phyloP scores from a whole-genome alignment of 1,140 invertebrate genomes.

The Tetramorium alpestre region DNA sequence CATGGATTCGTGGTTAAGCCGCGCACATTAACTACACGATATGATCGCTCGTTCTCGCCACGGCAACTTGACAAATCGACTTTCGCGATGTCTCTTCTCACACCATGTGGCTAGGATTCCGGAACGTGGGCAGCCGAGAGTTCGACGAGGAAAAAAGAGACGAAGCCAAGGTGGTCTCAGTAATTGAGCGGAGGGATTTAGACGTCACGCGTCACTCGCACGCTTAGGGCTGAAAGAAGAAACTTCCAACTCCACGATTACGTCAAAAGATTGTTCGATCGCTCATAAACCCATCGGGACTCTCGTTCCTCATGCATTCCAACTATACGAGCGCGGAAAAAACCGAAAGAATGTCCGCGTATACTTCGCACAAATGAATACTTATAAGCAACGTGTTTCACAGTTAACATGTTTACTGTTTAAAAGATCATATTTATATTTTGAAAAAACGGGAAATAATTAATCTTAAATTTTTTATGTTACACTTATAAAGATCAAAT shows the following conservation, averaged over 20 bases:
- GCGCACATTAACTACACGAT: slow-evolving; percentile 7
- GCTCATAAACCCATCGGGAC: slow-evolving; percentile 43
- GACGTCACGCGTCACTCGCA: slow-evolving; percentile 72
- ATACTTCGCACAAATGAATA: neutral
- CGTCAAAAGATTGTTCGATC: slow-evolving; percentile 65
- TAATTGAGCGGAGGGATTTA: slow-evolving; percentile 74
- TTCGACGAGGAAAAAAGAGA: slow-evolving; percentile 6
- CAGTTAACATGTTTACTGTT: neutral
- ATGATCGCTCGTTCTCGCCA: neutral
- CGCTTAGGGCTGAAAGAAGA: slow-evolving; percentile 38
- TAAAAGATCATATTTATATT: neutral
- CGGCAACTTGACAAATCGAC: slow-evolving; percentile 65
- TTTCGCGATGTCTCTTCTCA: slow-evolving; percentile 44
- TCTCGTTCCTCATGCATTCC: slow-evolving; percentile 35
- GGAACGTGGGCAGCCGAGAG: neutral
- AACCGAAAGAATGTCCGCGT: neutral
- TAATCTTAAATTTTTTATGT: neutral
- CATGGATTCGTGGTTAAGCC: neutral
- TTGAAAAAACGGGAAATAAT: neutral
- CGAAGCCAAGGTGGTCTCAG: slow-evolving; percentile 30
- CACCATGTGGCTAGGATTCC: slow-evolving; percentile 18
- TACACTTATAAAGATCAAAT: neutral
- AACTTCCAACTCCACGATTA: slow-evolving; percentile 40
- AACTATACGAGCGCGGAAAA: slow-evolving; percentile 19
- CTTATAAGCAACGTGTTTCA: neutral